phyloP scores from a whole-genome alignment of 1,140 invertebrate genomes.

The Drosophila repleta region DNA sequence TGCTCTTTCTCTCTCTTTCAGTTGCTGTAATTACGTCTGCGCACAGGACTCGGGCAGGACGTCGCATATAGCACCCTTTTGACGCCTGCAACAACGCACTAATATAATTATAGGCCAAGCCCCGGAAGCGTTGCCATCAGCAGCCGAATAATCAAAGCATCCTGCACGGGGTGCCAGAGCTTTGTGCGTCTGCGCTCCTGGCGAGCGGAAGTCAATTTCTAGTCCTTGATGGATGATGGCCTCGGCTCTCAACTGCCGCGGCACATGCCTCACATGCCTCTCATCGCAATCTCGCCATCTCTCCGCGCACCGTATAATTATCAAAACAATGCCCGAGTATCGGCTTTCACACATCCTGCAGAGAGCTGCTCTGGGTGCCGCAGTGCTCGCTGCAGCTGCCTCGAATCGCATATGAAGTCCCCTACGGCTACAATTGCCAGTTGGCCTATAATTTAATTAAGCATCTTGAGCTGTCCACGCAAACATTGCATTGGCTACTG shows the following conservation, averaged over 20 bases:
- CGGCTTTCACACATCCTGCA: constrained; percentile 79
- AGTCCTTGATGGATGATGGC: constrained; percentile 44
- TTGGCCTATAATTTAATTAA: constrained; percentile 63
- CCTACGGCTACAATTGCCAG: constrained; percentile 47
- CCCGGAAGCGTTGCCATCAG: constrained; percentile 78
- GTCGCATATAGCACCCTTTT: constrained; percentile 62
- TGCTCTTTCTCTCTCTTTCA: constrained; percentile 16
- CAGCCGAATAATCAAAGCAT: constrained; percentile 42
- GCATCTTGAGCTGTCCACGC: constrained; percentile 39
- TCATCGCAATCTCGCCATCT: constrained; percentile 35
- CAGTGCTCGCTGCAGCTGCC: constrained; percentile 47
- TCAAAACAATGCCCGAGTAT: constrained; percentile 65
- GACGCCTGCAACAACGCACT: constrained; percentile 49
- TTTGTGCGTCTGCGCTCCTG: constrained; percentile 52
- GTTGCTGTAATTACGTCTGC: constrained; percentile 58
- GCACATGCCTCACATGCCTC: constrained; percentile 28
- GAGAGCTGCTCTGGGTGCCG: constrained; percentile 2
- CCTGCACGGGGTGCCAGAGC: constrained; percentile 53
- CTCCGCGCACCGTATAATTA: constrained; percentile 69
- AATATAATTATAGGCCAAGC: constrained; percentile 75
- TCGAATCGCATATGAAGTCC: constrained; percentile 3
- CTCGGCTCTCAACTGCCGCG: constrained; percentile 1
- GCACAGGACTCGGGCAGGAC: constrained; percentile 17
- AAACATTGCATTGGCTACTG: neutral
- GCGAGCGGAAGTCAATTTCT: constrained; percentile 61